Percentiles rank a stretch among this genome's conserved stretches.
phyloP scores from a whole-genome alignment of 2,113 vertebrate species.

The Cavia porcellus region DNA sequence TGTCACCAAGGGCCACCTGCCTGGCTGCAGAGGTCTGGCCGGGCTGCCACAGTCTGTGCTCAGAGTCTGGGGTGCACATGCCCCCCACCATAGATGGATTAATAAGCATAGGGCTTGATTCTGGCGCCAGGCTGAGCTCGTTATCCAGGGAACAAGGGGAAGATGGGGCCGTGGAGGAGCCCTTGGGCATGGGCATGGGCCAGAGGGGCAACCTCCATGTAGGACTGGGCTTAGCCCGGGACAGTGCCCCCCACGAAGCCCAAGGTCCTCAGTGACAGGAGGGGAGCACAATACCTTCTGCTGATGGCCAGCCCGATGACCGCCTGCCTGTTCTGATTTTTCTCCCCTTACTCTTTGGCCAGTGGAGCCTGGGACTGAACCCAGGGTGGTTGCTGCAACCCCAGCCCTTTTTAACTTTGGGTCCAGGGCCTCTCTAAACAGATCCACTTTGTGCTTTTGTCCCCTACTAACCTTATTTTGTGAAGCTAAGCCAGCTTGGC shows the following conservation, averaged over 20 bases:
- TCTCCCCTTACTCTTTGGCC: background rate
- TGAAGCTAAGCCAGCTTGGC: background rate
- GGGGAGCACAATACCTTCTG: background rate
- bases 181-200: background rate
- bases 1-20: background rate
- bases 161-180: background rate
- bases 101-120: conserved; percentile 53
- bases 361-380: background rate
- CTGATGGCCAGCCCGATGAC: background rate
- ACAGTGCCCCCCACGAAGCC: background rate
- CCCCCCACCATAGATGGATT: background rate
- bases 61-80: background rate
- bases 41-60: background rate
- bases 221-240: background rate
- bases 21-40: background rate
- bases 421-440: background rate
- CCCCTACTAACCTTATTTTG: background rate
- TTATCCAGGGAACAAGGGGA: conserved; percentile 67
- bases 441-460: background rate
- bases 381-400: background rate
- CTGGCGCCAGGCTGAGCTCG: conserved; percentile 61
- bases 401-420: background rate
- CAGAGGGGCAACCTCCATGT: background rate
- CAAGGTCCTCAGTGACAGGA: background rate
- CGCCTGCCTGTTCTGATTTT: background rate